A percentile compares a stretch with the other conserved stretches of the same genome.
These are phyloP conservation scores for Falco columbarius DNA, from an alignment of 2,797 vertebrate species.

Conservation along the genomic window DNA sequence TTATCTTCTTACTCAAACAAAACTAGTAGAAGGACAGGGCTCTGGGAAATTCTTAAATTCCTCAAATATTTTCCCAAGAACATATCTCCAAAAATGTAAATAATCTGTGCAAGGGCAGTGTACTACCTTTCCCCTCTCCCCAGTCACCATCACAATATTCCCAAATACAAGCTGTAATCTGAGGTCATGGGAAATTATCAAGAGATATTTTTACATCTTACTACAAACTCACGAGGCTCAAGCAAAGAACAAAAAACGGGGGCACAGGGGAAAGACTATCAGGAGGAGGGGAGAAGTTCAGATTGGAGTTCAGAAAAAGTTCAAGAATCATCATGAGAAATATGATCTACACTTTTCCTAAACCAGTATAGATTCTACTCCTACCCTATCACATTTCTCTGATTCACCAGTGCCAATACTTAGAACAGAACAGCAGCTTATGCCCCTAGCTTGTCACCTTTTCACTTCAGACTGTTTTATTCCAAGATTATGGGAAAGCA, in stretches of 20 bases:
- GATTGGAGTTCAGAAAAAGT: neutral
- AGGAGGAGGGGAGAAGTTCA: neutral
- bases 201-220: neutral
- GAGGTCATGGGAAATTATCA: slow-evolving; percentile 29
- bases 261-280: neutral
- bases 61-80: slow-evolving; percentile 22
- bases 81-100: neutral
- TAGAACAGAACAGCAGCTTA: neutral
- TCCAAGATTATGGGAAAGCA: neutral
- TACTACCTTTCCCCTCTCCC: neutral
- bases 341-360: neutral
- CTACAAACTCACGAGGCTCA: neutral
- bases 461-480: neutral
- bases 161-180: neutral
- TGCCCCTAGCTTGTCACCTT: neutral
- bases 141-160: neutral
- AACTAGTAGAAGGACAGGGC: neutral
- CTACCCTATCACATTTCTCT: neutral
- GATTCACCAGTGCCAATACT: neutral
- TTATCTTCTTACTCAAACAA: slow-evolving; percentile 18
- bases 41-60: neutral
- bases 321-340: neutral
- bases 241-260: neutral
- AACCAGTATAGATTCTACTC: neutral
- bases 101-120: neutral